Evolutionary conservation across 2,797 vertebrate genomes (phyloP).

Genomic region (Propithecus perrieri): DNA sequence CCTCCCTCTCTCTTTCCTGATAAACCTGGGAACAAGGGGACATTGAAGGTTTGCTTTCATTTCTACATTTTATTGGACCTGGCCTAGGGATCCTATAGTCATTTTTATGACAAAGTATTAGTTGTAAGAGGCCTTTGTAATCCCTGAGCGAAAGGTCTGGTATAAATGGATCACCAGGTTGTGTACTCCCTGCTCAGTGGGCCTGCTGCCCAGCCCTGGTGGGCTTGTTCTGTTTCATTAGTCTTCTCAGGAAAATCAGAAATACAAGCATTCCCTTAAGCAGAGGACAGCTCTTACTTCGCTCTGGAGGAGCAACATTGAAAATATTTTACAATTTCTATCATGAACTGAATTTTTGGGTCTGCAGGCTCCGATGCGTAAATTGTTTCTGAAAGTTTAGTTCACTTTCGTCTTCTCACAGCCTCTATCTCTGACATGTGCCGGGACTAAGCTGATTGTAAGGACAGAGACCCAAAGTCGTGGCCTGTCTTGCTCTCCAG

Average conservation of each 20-base stretch:
- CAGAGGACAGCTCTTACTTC: background rate
- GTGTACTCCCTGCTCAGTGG: background rate
- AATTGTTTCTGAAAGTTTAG: background rate
- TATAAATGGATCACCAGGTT: background rate
- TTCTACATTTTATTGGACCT: background rate
- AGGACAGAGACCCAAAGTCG: background rate
- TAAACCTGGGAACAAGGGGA: background rate
- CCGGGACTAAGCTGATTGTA: background rate
- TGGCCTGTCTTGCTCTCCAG: background rate
- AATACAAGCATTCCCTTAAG: background rate
- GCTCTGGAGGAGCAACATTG: background rate
- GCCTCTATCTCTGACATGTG: background rate
- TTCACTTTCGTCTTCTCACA: background rate
- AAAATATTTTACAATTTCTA: background rate
- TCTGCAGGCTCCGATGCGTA: background rate
- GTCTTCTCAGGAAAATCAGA: background rate
- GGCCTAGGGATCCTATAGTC: background rate
- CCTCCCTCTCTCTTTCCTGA: no score
- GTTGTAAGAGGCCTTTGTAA: background rate
- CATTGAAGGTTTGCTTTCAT: conserved; percentile 25
- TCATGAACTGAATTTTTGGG: background rate
- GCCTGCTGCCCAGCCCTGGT: background rate
- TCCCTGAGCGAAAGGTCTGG: background rate
- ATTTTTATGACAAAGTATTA: conserved; percentile 11
- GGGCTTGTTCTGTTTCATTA: background rate